phyloP scores from a whole-genome alignment of 2,797 vertebrate genomes.

The Podargus strigoides region DNA sequence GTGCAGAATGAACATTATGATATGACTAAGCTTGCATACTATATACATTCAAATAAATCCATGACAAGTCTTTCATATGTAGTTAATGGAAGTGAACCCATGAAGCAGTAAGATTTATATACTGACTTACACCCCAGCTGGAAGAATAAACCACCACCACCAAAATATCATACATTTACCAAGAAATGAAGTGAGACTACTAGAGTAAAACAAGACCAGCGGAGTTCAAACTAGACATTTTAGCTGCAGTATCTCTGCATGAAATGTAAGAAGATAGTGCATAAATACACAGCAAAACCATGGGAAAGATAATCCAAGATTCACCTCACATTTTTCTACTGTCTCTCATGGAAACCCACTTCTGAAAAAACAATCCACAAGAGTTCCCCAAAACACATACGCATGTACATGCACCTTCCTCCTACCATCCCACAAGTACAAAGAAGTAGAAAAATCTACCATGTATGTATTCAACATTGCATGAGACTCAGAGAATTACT shows the following conservation, averaged over 20 bases:
- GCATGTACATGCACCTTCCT: rapidly evolving
- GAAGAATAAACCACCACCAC: neutral
- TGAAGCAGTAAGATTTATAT: neutral
- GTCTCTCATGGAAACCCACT: neutral
- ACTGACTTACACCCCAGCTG: neutral
- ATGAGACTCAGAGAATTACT: neutral
- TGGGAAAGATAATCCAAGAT: neutral
- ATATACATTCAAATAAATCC: neutral
- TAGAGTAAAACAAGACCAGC: neutral
- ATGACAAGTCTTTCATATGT: neutral
- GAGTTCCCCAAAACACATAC: neutral
- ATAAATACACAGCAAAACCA: neutral
- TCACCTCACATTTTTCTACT: neutral
- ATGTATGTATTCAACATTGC: rapidly evolving
- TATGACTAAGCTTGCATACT: neutral
- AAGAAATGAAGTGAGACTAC: neutral
- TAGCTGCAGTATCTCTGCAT: neutral
- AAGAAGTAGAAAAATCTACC: neutral
- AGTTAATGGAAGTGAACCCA: neutral
- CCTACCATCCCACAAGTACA: neutral
- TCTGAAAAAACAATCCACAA: neutral
- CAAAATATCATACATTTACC: neutral
- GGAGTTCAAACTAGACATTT: neutral
- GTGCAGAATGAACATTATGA: neutral
- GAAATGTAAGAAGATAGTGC: neutral